Evolutionary conservation across 2,888 invertebrate genomes (phyloP).

Genomic region (Hypercompe scribonia): DNA sequence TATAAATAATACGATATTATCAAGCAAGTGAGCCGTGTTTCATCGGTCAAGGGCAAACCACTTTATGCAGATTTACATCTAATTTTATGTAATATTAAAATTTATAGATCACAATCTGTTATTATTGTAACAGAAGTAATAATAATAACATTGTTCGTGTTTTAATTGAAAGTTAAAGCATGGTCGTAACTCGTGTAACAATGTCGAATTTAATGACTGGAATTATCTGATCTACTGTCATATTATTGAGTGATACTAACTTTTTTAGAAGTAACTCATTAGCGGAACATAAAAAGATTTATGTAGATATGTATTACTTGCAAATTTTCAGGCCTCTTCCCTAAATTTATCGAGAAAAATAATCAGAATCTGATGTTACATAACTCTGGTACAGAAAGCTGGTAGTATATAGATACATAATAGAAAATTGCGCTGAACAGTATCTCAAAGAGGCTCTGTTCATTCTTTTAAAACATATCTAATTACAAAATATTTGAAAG

Average conservation of each 20-base stretch:
- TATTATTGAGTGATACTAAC: background rate
- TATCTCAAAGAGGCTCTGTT: no score
- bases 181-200: background rate
- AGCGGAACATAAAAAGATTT: background rate
- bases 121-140: conserved; percentile 23
- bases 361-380: no score
- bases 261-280: background rate
- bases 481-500: no score
- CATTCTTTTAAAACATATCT: no score
- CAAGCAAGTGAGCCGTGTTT: conserved; percentile 25
- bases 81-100: conserved; percentile 33
- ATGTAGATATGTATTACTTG: background rate
- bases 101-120: conserved; percentile 36
- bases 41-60: conserved; percentile 40
- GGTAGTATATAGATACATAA: no score
- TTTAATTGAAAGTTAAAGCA: conserved; percentile 17
- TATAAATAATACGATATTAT: background rate
- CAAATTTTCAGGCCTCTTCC: no score
- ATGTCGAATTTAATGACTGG: background rate
- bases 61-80: conserved; percentile 42
- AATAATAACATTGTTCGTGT: conserved; percentile 14
- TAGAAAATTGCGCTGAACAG: no score
- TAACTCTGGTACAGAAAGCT: no score
- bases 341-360: no score
- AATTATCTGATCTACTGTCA: background rate